Base-by-base conservation (phyloP, 2,113 vertebrate genomes). In the Sorex fumeus region DNA sequence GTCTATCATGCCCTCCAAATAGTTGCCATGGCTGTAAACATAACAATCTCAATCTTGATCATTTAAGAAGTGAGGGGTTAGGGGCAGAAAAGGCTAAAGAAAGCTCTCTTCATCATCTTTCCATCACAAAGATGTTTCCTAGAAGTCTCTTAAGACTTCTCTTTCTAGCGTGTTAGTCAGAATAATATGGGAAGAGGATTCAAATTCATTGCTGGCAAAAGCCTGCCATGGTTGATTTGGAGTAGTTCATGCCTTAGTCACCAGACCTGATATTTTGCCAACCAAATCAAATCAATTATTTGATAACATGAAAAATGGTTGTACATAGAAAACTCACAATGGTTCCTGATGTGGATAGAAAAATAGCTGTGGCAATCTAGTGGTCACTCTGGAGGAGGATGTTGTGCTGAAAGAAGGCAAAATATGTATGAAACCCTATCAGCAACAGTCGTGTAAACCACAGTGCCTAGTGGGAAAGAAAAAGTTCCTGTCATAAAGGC, bases 161-260 rank as follows among this genome's bases (percentile, higher is more conserved):
- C 30, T 87, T 90, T 78, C 64, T 87, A 82, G 45, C 12, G 88
- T 40, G 74, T 90, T 90, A 84, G 69, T 45, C 28, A 30, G 60
- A 87, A 95, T 19, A 84, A 36, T 4, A 5, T n/a, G 78, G 36
- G 19, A 67, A 36, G 87, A 74, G 32, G 78, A 76, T 32, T 69
- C 25, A 16, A 78, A 90, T 47, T 18, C 83, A 81, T 50, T 78
- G 60, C 34, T 71, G 70, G 70, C 1, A 23, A 74, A 76, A 84
- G n/a, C 60, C 45, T 8, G 16, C 15, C 16, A 40, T 32, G 70
- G 70, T 82, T 47, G 11, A 0, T 34, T 91, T 66, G 66, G n/a
- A 82, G 1, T 47, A 70, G 78, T 66, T 79, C 25, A 72, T 79
- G 34, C 70, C 36, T 90, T 81, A 77, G 32, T 62, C 21, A 30